Evolutionary conservation across 2,888 invertebrate genomes (phyloP).

Genomic region (Anoncus sp.): DNA sequence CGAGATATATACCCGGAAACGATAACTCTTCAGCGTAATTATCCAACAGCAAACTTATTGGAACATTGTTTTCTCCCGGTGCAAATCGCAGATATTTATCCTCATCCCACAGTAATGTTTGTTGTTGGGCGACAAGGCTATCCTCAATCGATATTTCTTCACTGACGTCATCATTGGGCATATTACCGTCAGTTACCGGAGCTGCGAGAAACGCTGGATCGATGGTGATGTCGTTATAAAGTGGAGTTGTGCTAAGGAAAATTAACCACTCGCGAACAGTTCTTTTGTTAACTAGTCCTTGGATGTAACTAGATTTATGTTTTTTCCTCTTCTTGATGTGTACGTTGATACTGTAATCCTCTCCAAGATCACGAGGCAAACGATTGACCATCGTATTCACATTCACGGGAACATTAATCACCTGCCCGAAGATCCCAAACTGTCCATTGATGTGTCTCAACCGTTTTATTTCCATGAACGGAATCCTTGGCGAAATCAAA

Average conservation of each 20-base stretch:
- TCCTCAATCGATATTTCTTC: slow-evolving; percentile 62
- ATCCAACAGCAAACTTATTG: slow-evolving; percentile 64
- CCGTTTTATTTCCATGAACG: slow-evolving; percentile 70
- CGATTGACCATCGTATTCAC: slow-evolving; percentile 69
- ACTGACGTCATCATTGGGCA: slow-evolving; percentile 50
- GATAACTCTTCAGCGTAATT: slow-evolving; percentile 69
- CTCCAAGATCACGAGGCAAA: slow-evolving; percentile 66
- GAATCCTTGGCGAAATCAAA: slow-evolving; percentile 70
- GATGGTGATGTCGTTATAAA: slow-evolving; percentile 35
- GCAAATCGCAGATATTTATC: slow-evolving; percentile 63
- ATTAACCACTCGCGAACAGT: slow-evolving; percentile 20
- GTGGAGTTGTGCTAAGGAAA: slow-evolving; percentile 27
- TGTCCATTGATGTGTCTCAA: slow-evolving; percentile 71
- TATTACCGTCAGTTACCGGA: background rate
- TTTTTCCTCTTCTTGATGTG: slow-evolving; percentile 68
- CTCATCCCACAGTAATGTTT: slow-evolving; percentile 67
- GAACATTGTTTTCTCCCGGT: slow-evolving; percentile 58
- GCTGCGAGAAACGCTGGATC: slow-evolving; percentile 3
- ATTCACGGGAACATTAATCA: slow-evolving; percentile 72
- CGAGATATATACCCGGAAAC: slow-evolving; percentile 64
- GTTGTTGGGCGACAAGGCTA: slow-evolving; percentile 61
- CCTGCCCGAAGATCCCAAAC: slow-evolving; percentile 70
- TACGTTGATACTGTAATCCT: slow-evolving; percentile 70
- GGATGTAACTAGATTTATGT: slow-evolving; percentile 68
- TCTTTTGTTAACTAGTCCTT: slow-evolving; percentile 53